Evolutionary conservation across 2,113 vertebrate genomes (phyloP), one percentile per base, ranked within the genome.

Genomic region (Mesembrinibis cayennensis): DNA sequence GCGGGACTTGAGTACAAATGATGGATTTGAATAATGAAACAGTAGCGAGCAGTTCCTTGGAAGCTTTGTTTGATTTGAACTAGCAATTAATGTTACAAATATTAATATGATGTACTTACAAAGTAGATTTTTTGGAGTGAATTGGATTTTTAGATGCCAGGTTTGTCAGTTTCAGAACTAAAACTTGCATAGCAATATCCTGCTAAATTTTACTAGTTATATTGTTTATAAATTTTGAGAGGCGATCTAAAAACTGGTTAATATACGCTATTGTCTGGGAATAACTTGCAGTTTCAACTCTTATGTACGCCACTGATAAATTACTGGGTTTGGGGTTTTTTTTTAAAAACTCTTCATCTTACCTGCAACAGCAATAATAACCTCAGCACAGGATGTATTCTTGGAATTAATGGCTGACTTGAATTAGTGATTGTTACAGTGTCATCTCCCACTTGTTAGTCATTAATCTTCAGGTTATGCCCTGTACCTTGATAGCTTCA

Each of bases 1-100:
- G 36, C 98, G 98, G 87, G 98, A 98, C 32, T 93, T 99, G 78
- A 97, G 97, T 17, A 96, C 95, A 27, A 97, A 97, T 9, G 96
- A 98, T 27, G 97, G 93, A 32, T 97, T 98, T 62, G 94, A 98
- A 42, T 98, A 97, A 98, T 61, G 70, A 91, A 95, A 83, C 56
- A 21, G 15, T 27, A 52, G 32, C 65, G 66, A 52, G 32, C 65
- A 69, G 38, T 45, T 93, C 49, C 73, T 86, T 83, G 16, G 58
- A 42, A 85, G 42, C 58, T 45, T 65, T 23, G 11, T 83, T 81
- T 93, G 87, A 84, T 89, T 78, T 45, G 80, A 83, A 66, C 69
- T 77, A 90, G 53, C 49, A 88, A 65, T 58, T 83, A 42, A 89
- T 67, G 44, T n/a, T 89, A 82, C 61, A 87, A 87, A 56, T 50